Percentiles rank a stretch among this genome's conserved stretches.
These are phyloP conservation scores for Plectropomus leopardus DNA, from an alignment of 2,113 vertebrate genomes.

Conservation along the genomic window DNA sequence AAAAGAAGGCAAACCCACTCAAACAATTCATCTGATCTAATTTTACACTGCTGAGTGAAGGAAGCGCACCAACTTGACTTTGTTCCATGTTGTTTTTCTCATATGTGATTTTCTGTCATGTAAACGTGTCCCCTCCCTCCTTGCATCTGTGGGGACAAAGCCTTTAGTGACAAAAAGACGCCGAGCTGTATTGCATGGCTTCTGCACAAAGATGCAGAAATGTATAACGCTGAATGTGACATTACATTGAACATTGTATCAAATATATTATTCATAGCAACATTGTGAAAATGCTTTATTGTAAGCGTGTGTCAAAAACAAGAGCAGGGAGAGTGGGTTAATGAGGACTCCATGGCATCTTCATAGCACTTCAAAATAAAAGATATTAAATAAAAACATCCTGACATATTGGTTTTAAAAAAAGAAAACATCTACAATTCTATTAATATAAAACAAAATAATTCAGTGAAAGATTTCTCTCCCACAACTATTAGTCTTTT, in stretches of 20 bases:
- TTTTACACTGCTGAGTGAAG: conserved; percentile 49
- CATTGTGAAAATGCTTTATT: not conserved
- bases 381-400: not conserved
- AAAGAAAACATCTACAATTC: not conserved
- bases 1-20: conserved; percentile 27
- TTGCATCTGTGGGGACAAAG: conserved; percentile 11
- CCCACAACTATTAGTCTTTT: no score
- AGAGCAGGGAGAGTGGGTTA: not conserved
- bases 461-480: no score
- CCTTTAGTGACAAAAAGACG: conserved; percentile 12
- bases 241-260: not conserved
- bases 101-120: conserved; percentile 18
- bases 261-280: conserved; percentile 30
- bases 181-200: conserved; percentile 3
- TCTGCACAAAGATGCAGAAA: not conserved
- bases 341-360: not conserved
- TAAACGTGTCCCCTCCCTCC: not conserved
- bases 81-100: conserved; percentile 20
- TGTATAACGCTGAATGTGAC: not conserved
- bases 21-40: conserved; percentile 48
- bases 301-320: not conserved
- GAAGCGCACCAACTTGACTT: not conserved
- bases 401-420: no score
- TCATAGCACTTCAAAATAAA: not conserved
- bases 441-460: no score